Conservation (phyloP, 2,113 vertebrate genomes). For the Prochilodus magdalenae region DNA sequence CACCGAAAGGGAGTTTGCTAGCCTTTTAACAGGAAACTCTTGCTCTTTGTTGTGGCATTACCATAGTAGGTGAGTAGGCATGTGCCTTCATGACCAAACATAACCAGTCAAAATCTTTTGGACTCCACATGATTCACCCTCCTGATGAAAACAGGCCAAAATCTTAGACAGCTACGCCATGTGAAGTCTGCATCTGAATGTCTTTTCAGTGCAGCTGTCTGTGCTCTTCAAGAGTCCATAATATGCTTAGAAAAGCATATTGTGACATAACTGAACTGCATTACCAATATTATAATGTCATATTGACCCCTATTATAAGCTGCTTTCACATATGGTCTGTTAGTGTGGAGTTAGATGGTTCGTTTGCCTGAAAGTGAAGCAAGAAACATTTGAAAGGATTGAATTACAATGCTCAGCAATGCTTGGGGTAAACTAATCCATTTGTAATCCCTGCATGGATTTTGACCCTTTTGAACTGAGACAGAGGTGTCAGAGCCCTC, state of each 20-base stretch:
- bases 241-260: neutral
- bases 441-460: conserved; percentile 40
- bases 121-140: neutral
- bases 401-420: conserved; percentile 20
- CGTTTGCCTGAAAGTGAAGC: neutral
- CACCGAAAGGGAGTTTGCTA: too few relatives aligned
- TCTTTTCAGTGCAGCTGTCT: neutral
- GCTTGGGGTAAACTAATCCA: conserved; percentile 29
- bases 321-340: too few relatives aligned
- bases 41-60: too few relatives aligned
- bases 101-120: neutral
- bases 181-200: neutral
- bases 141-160: neutral
- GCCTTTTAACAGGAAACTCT: too few relatives aligned
- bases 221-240: neutral
- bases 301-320: neutral
- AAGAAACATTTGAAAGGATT: conserved; percentile 25
- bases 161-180: too few relatives aligned
- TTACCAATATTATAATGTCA: neutral
- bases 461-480: conserved; percentile 32
- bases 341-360: neutral
- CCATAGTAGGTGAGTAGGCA: too few relatives aligned
- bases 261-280: neutral
- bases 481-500: conserved; percentile 66
- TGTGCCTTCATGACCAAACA: too few relatives aligned